Evolutionary conservation across 35 echinoderm and acorn worm genomes (phyloP), one percentile per base, ranked within the genome.

Genomic region (Lytechinus pictus): DNA sequence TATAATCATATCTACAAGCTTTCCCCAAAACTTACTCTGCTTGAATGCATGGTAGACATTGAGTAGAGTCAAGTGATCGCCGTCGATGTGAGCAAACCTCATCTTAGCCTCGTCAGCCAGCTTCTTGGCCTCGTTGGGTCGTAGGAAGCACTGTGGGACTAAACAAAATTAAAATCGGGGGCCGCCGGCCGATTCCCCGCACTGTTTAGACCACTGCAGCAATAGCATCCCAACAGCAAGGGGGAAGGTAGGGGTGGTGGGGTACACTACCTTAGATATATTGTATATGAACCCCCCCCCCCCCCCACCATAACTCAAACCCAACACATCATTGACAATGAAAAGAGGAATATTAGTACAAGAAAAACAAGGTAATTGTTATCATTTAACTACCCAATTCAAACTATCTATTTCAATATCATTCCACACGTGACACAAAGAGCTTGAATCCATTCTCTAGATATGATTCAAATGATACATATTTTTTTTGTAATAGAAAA

Each of bases 11-110:
- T 44, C 33, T 44, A 2, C 33, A 44, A 44, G 33, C 33, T 44
- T 44, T 44, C 33, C 33, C 33, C 33, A 44, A 44, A 87, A 98
- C 98, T 99, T 94, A 98, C 98, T 99, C 94, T 99, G 98, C 89
- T 99, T 99, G 86, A 99, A 99, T 33, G 98, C 98, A 96, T 99
- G 98, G 95, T 99, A 99, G 94, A 99, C 98, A 89, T 99, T 99
- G 86, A 99, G 96, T 14, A 99, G 87, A 14, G 98, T 99, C 86
- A 99, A 96, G 95, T 99, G 98, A 94, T 99, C 98, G 1, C 98
- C 98, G 53, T 99, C 98, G 52, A 99, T 99, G 95, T 99, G 98
- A 28, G 98, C 98, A 95, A 99, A 99, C 55, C 98, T 95, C 97
- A 96, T 99, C 98, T 99, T 99, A 51, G 98, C 97, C 94, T 99